Base-by-base conservation (phyloP, 2,113 vertebrate genomes). In the Sisor rabdophorus region DNA sequence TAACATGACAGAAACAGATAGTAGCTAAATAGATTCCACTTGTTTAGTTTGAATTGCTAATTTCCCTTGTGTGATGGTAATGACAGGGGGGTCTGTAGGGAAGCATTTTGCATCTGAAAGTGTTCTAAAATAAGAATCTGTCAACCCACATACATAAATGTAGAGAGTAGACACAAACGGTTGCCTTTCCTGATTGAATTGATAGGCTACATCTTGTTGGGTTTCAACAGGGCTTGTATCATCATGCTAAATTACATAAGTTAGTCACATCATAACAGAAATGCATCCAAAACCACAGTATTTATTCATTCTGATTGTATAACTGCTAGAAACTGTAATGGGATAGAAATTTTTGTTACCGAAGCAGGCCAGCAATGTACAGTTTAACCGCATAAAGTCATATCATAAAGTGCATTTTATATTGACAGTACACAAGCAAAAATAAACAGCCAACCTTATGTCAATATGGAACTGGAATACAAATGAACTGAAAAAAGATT, bases 41-140 rank as follows among this genome's bases (percentile, higher is more conserved):
- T 56, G 36, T 78, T 81, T 71, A 78, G 56, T 81, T 75, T 64
- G 71, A 78, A 81, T 78, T 81, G 56, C 50, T 79, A 72, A 76
- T 82, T 65, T 67, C 30, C 36, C 73, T n/a, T 22, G 2, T 69
- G 59, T 61, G 73, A 71, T 79, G 63, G 63, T 60, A 72, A 65
- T 65, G 58, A 48, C 69, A 60, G 64, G n/a, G n/a, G 22, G 71
- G 69, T 70, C 36, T 56, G 32, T 59, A 26, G 50, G 30, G 26
- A 69, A 67, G 63, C 69, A 55, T 53, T 79, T 71, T 79, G 63
- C 77, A 79, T 75, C 71, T 78, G 76, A 81, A 81, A 78, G 56
- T 76, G 58, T 78, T 61, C 77, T 78, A 79, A 72, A 79, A 71
- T 75, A 71, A 76, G 68, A 44, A 48, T 53, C 69, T 69, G 59